Evolutionary conservation across 1,140 invertebrate species (phyloP).

Genomic region (Halotydeus destructor): DNA sequence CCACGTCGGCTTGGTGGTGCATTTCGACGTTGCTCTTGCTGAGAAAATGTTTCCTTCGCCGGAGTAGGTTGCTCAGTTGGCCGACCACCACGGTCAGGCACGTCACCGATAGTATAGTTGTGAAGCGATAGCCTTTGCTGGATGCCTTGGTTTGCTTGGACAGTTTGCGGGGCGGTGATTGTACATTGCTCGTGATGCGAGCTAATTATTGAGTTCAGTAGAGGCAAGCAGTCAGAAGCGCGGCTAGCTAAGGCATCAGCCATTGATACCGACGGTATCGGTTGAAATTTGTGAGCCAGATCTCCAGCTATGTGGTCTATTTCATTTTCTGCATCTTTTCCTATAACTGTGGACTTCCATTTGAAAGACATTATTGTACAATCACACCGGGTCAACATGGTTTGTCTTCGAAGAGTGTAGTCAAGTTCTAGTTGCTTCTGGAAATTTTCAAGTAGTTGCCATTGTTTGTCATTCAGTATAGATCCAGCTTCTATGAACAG

Average conservation of each 20-base stretch:
- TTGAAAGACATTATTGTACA: slow-evolving; percentile 79
- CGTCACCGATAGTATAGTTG: slow-evolving; percentile 11
- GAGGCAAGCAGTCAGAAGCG: slow-evolving; percentile 5
- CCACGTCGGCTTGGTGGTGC: not conserved
- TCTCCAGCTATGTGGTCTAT: slow-evolving; percentile 6
- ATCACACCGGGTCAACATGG: slow-evolving; percentile 70
- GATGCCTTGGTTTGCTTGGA: slow-evolving; percentile 9
- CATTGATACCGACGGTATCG: slow-evolving; percentile 1
- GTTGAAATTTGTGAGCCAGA: not conserved
- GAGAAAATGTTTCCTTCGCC: slow-evolving; percentile 5
- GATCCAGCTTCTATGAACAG: slow-evolving; percentile 2
- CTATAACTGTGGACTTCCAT: slow-evolving; percentile 12
- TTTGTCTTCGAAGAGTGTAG: slow-evolving; percentile 58
- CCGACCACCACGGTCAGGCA: slow-evolving; percentile 14
- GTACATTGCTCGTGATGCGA: slow-evolving; percentile 7
- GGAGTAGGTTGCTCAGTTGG: slow-evolving; percentile 6
- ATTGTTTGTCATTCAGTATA: slow-evolving; percentile 4
- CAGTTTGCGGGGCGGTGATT: slow-evolving; percentile 9
- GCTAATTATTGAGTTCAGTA: slow-evolving; percentile 10
- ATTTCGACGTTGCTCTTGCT: slow-evolving; percentile 5
- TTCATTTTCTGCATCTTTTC: not conserved
- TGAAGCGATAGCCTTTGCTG: slow-evolving; percentile 9
- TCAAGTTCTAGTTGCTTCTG: slow-evolving; percentile 28
- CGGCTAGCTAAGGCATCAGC: slow-evolving; percentile 9
- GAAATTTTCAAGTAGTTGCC: slow-evolving; percentile 4